phyloP scores from a whole-genome alignment of 2,113 vertebrate genomes.

The Leptocoma aspasia region DNA sequence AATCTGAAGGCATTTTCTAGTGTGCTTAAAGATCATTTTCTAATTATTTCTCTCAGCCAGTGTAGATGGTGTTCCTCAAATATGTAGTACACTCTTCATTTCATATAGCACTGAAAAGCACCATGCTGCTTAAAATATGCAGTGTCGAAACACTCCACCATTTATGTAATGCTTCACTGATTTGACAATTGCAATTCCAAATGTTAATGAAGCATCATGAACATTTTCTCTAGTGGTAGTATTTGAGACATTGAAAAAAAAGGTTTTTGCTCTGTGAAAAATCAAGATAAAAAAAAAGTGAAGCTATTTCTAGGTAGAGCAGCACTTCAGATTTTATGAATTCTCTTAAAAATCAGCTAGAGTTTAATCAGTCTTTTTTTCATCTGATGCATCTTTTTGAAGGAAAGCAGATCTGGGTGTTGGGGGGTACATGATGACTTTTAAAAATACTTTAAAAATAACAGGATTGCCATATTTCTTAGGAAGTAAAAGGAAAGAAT shows the following conservation, averaged over 20 bases:
- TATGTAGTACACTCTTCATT: neutral
- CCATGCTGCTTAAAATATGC: neutral
- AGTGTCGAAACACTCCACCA: conserved; percentile 11
- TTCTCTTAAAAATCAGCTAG: neutral
- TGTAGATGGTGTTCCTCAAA: neutral
- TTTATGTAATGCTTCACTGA: conserved; percentile 16
- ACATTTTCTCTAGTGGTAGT: neutral
- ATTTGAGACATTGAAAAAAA: neutral
- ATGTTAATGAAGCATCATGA: conserved; percentile 24
- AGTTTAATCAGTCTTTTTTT: neutral
- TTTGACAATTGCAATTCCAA: conserved; percentile 17
- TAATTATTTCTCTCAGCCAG: neutral
- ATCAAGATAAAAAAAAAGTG: neutral
- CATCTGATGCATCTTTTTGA: neutral
- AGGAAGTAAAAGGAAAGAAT: neutral
- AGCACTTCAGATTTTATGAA: neutral
- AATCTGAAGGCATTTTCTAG: neutral
- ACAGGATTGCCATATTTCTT: neutral
- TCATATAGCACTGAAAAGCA: neutral
- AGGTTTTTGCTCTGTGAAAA: neutral
- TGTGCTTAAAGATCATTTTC: neutral
- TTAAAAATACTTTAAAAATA: neutral
- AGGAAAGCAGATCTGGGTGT: neutral
- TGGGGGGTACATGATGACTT: neutral
- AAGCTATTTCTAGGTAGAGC: neutral